Conservation (phyloP, 1,140 invertebrate species). For the Nixonia krombeini region DNA sequence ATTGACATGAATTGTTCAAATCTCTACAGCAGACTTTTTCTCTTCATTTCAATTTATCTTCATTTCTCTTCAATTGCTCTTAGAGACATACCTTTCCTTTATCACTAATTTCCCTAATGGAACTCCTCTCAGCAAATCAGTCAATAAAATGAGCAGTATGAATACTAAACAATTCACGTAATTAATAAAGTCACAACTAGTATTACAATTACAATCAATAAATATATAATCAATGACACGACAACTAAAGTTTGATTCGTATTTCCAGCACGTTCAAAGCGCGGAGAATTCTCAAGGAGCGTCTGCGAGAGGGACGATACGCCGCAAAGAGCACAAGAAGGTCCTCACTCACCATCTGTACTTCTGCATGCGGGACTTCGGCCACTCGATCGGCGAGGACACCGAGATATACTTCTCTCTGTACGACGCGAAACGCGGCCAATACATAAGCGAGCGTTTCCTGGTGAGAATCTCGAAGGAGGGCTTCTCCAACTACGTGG, state of each 20-base stretch:
- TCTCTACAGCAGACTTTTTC: no score
- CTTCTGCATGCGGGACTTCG: slow-evolving; percentile 90
- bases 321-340: slow-evolving; percentile 78
- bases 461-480: slow-evolving; percentile 89
- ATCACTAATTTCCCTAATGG: no score
- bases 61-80: no score
- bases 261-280: slow-evolving; percentile 81
- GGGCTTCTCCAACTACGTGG: slow-evolving; percentile 90
- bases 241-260: slow-evolving; percentile 1
- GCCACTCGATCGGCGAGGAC: slow-evolving; percentile 88
- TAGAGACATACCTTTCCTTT: no score
- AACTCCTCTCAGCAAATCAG: no score
- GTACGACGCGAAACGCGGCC: slow-evolving; percentile 82
- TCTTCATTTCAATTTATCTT: no score
- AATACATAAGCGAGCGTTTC: slow-evolving; percentile 88
- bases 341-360: slow-evolving; percentile 86
- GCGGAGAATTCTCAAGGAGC: slow-evolving; percentile 84
- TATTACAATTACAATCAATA: no score
- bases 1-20: no score
- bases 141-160: no score
- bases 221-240: no score
- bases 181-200: no score
- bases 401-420: slow-evolving; percentile 90
- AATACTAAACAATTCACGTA: no score
- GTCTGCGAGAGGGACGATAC: slow-evolving; percentile 82